Evolutionary conservation across 1,140 invertebrate species (phyloP).

Genomic region (Aporrectodea caliginosa): DNA sequence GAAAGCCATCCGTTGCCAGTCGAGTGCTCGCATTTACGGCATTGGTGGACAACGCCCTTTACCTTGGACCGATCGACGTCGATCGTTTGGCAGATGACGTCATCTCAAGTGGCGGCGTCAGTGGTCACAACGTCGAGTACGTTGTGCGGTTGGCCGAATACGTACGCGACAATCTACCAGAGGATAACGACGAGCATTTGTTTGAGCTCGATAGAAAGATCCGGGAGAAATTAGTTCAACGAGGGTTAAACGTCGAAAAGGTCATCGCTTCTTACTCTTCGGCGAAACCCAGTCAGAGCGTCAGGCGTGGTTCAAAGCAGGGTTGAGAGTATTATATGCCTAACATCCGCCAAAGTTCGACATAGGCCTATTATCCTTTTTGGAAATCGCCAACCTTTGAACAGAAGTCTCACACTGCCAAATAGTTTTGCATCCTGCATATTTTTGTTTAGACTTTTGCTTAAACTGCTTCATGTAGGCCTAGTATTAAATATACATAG

Average conservation of each 20-base stretch:
- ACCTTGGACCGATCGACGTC: conserved; percentile 65
- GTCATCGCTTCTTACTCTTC: neutral
- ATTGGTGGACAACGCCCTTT: conserved; percentile 69
- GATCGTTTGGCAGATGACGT: conserved; percentile 76
- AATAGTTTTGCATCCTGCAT: too few relatives aligned
- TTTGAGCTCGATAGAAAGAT: conserved; percentile 52
- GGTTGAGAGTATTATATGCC: too few relatives aligned
- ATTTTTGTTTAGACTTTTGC: too few relatives aligned
- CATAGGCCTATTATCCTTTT: too few relatives aligned
- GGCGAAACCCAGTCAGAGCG: too few relatives aligned
- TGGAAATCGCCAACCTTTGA: too few relatives aligned
- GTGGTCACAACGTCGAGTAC: conserved; percentile 84
- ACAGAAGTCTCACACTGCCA: too few relatives aligned
- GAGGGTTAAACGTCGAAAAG: neutral
- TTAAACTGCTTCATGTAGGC: too few relatives aligned
- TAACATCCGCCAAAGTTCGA: too few relatives aligned
- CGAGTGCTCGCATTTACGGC: conserved; percentile 66
- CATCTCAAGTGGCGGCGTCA: conserved; percentile 67
- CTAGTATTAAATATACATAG: too few relatives aligned
- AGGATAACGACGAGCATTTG: conserved; percentile 67
- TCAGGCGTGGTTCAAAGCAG: too few relatives aligned
- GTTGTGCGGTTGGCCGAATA: conserved; percentile 50
- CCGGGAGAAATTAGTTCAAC: neutral
- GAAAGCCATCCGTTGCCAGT: neutral
- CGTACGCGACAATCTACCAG: conserved; percentile 18